Conservation (phyloP, 2,113 vertebrate genomes). For the Ictalurus punctatus region DNA sequence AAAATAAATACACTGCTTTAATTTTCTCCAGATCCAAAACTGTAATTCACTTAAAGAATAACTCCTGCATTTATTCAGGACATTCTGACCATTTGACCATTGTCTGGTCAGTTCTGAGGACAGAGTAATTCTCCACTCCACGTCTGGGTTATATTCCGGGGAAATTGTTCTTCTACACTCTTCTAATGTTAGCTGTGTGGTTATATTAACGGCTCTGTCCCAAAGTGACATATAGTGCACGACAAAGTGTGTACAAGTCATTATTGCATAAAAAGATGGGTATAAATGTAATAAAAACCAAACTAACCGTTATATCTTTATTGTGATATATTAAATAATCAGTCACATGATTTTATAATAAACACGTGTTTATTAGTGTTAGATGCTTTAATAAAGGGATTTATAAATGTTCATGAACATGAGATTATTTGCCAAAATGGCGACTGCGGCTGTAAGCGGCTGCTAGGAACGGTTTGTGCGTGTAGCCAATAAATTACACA, state of each 20-base stretch:
- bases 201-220: not conserved
- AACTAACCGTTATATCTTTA: not conserved
- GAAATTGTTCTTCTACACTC: not conserved
- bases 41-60: not conserved
- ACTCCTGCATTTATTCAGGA: not conserved
- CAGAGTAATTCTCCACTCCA: not conserved
- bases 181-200: not conserved
- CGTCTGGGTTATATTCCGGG: too few relatives aligned
- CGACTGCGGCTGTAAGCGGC: not conserved
- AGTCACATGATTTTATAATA: not conserved
- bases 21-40: not conserved
- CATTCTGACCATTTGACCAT: not conserved
- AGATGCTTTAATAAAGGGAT: not conserved
- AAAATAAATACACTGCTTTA: not conserved
- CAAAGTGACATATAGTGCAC: not conserved
- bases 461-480: not conserved
- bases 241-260: not conserved
- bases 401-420: not conserved
- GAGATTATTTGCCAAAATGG: not conserved
- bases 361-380: not conserved
- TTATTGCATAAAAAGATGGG: not conserved
- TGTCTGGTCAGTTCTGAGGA: not conserved
- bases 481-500: not conserved
- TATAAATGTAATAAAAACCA: not conserved
- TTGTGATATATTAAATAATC: not conserved